Evolutionary conservation across 2,888 invertebrate genomes (phyloP).

Genomic region (Minunthozetes semirufus): DNA sequence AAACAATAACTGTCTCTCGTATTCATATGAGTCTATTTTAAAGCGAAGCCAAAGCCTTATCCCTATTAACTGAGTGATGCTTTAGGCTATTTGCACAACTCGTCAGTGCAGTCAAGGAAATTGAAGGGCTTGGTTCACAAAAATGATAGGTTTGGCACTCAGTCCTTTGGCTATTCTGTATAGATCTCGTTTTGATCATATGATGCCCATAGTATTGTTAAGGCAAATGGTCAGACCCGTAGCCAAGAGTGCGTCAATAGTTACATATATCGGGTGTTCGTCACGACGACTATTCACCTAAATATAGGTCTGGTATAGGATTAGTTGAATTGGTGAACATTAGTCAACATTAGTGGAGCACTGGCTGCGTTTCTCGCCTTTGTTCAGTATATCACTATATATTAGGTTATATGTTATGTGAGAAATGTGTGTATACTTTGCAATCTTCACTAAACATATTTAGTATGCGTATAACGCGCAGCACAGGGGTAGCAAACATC

Average conservation of each 20-base stretch:
- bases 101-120: constrained; percentile 30
- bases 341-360: background rate
- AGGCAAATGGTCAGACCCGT: constrained; percentile 27
- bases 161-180: constrained; percentile 27
- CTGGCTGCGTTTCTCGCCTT: constrained; percentile 23
- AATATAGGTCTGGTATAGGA: constrained; percentile 30
- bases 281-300: constrained; percentile 15
- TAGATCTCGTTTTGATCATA: constrained; percentile 31
- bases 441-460: constrained; percentile 19
- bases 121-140: constrained; percentile 31
- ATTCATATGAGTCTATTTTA: constrained; percentile 30
- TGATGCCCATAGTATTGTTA: constrained; percentile 15
- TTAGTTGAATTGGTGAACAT: constrained; percentile 1
- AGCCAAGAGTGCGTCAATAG: constrained; percentile 18
- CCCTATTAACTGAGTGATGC: constrained; percentile 27
- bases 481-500: constrained; percentile 18
- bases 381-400: constrained; percentile 21
- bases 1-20: constrained; percentile 29
- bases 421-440: constrained; percentile 8
- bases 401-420: constrained; percentile 15
- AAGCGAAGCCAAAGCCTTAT: constrained; percentile 15
- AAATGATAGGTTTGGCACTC: constrained; percentile 27
- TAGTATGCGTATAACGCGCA: constrained; percentile 23
- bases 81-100: constrained; percentile 24
- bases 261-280: constrained; percentile 29